Evolutionary conservation across 2,888 invertebrate genomes (phyloP).

Genomic region (Cotesia congregata): DNA sequence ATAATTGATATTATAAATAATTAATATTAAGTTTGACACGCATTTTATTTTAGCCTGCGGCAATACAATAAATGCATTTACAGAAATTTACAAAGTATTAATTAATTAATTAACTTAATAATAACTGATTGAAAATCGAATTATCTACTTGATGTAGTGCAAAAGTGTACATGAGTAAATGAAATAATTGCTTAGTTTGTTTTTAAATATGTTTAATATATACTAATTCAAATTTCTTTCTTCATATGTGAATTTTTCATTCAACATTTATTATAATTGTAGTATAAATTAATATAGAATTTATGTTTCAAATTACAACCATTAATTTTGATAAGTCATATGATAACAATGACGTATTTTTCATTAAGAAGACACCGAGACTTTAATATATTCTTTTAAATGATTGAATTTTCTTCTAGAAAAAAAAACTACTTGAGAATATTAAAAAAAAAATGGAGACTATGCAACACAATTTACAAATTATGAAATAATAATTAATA

Average conservation of each 20-base stretch:
- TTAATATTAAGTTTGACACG: constrained; percentile 40
- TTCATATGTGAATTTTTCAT: not conserved
- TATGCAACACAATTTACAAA: constrained; percentile 9
- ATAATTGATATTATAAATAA: not conserved
- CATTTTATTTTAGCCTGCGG: constrained; percentile 56
- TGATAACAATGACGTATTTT: not conserved
- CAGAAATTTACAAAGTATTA: constrained; percentile 63
- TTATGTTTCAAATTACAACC: constrained; percentile 24
- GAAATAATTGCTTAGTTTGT: not conserved
- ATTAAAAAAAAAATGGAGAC: not conserved
- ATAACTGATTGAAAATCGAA: not conserved
- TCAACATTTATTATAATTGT: constrained; percentile 23
- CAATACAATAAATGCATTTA: constrained; percentile 65
- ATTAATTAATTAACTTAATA: not conserved
- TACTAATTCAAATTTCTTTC: not conserved
- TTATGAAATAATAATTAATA: not conserved
- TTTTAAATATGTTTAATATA: not conserved
- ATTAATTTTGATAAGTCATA: constrained; percentile 18
- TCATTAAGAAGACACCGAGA: not conserved
- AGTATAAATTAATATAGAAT: constrained; percentile 18
- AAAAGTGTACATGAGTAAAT: not conserved
- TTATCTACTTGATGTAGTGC: not conserved
- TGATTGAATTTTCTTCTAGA: not conserved
- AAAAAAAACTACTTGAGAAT: not conserved
- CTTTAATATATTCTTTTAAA: not conserved